Evolutionary conservation across 30 jellyfish, hydroid and myxozoan species (phyloP).

Genomic region (Aurelia aurita): DNA sequence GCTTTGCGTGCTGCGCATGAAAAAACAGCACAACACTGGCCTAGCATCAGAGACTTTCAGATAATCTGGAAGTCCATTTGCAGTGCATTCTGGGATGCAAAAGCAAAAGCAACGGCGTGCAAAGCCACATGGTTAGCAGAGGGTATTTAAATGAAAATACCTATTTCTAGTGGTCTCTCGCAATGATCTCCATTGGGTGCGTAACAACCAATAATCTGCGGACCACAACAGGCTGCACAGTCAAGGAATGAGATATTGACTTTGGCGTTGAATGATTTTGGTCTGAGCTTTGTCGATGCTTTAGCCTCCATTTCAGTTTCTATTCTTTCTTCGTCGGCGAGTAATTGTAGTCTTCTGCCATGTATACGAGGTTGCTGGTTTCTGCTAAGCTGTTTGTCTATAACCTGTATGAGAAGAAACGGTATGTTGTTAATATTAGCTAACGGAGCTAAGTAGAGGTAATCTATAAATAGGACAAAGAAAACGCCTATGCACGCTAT

Average conservation of each 20-base stretch:
- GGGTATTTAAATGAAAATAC: not conserved
- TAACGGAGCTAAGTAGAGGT: too few relatives aligned
- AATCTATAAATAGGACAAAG: too few relatives aligned
- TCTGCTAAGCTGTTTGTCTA: conserved; percentile 56
- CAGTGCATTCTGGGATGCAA: too few relatives aligned
- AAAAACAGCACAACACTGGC: too few relatives aligned
- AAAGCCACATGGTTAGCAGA: not conserved
- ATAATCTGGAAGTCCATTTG: too few relatives aligned
- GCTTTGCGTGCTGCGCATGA: too few relatives aligned
- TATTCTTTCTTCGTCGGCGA: conserved; percentile 73
- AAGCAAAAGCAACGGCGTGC: too few relatives aligned
- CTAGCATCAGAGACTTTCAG: too few relatives aligned
- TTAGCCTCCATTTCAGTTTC: conserved; percentile 68
- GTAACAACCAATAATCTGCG: conserved; percentile 84
- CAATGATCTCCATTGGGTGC: conserved; percentile 92
- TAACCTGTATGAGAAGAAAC: conserved; percentile 7
- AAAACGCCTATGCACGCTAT: too few relatives aligned
- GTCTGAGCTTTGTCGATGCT: conserved; percentile 53
- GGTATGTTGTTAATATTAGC: too few relatives aligned
- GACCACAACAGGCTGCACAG: conserved; percentile 83
- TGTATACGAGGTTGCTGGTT: conserved; percentile 43
- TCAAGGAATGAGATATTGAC: conserved; percentile 62
- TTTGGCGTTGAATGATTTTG: conserved; percentile 24
- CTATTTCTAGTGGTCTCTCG: conserved; percentile 84
- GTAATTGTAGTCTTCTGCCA: conserved; percentile 49